These are phyloP conservation scores for Subanguina moxae DNA, from an alignment of 1,140 invertebrate genomes.

Conservation along the genomic window DNA sequence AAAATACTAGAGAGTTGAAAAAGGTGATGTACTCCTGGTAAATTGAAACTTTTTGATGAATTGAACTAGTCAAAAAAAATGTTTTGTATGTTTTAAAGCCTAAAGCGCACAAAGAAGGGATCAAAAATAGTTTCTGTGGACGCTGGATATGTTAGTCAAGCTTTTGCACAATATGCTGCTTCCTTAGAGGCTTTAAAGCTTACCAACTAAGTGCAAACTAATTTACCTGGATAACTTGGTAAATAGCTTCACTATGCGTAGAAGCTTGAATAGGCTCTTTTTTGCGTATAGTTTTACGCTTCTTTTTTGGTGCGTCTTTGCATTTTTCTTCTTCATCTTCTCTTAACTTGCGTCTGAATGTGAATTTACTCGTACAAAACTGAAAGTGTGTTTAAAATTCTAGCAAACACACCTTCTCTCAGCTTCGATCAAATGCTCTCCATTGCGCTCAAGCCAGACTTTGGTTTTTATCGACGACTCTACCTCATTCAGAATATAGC, in stretches of 20 bases:
- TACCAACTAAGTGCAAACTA: constrained; percentile 27
- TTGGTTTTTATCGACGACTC: constrained; percentile 50
- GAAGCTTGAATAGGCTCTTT: constrained; percentile 34
- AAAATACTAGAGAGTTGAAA: constrained; percentile 22
- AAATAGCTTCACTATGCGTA: constrained; percentile 52
- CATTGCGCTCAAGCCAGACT: constrained; percentile 54
- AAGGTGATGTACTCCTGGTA: too few relatives aligned
- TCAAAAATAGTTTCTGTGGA: too few relatives aligned
- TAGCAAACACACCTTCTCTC: not conserved
- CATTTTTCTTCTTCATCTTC: constrained; percentile 44
- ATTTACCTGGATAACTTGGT: constrained; percentile 55
- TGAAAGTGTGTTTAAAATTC: constrained; percentile 9
- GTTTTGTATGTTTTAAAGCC: too few relatives aligned
- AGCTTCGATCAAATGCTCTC: constrained; percentile 39
- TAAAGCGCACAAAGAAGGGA: too few relatives aligned
- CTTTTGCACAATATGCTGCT: too few relatives aligned
- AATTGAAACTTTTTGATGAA: too few relatives aligned
- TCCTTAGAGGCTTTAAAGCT: too few relatives aligned
- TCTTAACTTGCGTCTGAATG: constrained; percentile 29
- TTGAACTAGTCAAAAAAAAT: too few relatives aligned
- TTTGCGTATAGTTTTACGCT: constrained; percentile 27
- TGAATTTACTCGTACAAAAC: constrained; percentile 3
- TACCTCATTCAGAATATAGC: constrained; percentile 48
- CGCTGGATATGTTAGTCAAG: too few relatives aligned
- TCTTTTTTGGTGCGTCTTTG: constrained; percentile 29